A percentile compares a stretch with the other conserved stretches of the same genome.
Evolutionary conservation across 2,113 vertebrate species (phyloP).

Genomic region (Gambusia affinis): DNA sequence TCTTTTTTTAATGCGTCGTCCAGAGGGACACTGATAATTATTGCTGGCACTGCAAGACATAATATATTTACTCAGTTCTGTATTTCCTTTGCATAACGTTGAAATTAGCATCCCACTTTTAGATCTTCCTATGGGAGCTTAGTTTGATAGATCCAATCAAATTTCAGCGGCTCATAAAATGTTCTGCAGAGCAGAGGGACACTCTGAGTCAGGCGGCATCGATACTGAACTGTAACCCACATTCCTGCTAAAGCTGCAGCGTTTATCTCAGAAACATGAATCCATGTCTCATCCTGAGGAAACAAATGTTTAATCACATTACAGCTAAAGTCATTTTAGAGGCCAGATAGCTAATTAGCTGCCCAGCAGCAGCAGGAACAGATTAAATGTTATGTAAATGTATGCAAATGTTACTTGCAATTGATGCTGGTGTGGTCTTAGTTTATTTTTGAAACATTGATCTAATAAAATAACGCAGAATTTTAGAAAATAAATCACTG

Average conservation of each 20-base stretch:
- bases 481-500: too few relatives aligned
- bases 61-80: neutral
- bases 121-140: neutral
- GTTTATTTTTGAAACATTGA: neutral
- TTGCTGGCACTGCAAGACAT: too few relatives aligned
- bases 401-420: neutral
- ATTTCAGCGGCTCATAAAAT: neutral
- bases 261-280: slow-evolving; percentile 1
- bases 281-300: neutral
- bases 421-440: neutral
- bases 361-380: neutral
- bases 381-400: slow-evolving; percentile 18
- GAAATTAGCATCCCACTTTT: neutral
- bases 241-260: neutral
- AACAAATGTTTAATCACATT: slow-evolving; percentile 21
- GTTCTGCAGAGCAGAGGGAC: neutral
- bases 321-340: neutral
- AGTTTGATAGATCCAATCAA: neutral
- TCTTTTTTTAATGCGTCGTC: too few relatives aligned
- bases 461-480: too few relatives aligned
- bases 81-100: neutral
- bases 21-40: too few relatives aligned
- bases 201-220: neutral
- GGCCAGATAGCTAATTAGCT: slow-evolving; percentile 4
- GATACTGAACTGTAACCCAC: slow-evolving; percentile 2